phyloP scores from a whole-genome alignment of 2,888 invertebrate genomes.

The Brenthis daphne region DNA sequence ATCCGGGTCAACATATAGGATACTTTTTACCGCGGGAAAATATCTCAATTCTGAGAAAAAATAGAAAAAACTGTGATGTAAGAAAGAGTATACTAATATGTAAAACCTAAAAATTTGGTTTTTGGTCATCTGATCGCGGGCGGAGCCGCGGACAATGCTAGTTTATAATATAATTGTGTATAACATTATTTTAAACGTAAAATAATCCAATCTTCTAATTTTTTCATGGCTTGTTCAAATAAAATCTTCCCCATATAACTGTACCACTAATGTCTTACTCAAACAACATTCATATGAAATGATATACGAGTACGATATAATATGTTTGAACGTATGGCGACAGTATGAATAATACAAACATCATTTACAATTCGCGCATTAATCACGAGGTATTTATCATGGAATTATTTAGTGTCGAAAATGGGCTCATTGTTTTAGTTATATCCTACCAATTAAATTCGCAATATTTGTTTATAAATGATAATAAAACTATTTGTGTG shows the following conservation, averaged over 20 bases:
- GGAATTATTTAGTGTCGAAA: constrained; percentile 37
- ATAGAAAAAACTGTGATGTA: too few species aligned
- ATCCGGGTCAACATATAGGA: too few species aligned
- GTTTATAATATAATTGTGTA: too few species aligned
- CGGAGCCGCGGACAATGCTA: too few species aligned
- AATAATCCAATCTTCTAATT: too few species aligned
- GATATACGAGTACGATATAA: constrained; percentile 22
- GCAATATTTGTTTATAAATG: constrained; percentile 22
- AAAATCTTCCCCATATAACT: background rate
- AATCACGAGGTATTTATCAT: constrained; percentile 34
- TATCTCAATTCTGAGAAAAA: too few species aligned
- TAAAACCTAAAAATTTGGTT: too few species aligned
- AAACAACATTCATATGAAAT: constrained; percentile 16
- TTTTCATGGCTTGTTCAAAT: too few species aligned
- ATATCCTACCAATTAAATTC: constrained; percentile 31
- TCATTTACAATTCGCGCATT: constrained; percentile 33
- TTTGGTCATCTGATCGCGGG: too few species aligned
- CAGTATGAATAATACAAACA: constrained; percentile 34
- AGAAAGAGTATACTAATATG: too few species aligned
- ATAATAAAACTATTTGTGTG: constrained; percentile 13
- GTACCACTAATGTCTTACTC: background rate
- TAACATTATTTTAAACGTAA: too few species aligned
- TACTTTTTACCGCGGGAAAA: too few species aligned
- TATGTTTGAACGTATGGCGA: constrained; percentile 26
- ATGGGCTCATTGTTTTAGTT: constrained; percentile 34